phyloP scores from a whole-genome alignment of 2,888 invertebrate species.

The Pachymerium ferrugineum region DNA sequence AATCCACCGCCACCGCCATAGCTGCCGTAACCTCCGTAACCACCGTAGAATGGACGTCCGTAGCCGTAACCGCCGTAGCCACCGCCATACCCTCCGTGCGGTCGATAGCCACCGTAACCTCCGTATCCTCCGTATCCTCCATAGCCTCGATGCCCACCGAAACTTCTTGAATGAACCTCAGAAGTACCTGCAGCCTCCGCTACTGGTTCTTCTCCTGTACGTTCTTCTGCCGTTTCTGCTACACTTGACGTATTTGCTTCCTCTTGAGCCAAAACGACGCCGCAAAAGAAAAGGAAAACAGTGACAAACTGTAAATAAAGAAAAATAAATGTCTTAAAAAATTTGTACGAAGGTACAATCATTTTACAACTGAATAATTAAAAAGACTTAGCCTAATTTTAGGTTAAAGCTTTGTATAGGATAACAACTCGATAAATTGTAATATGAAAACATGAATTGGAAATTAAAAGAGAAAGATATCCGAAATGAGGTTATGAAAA shows the following conservation, averaged over 20 bases:
- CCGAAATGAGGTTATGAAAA: too few species aligned
- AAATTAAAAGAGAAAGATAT: too few species aligned
- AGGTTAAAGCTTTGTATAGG: too few species aligned
- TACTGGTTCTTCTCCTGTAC: background rate
- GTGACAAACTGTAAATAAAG: background rate
- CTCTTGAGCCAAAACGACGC: background rate
- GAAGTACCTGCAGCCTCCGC: background rate
- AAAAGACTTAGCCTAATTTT: too few species aligned
- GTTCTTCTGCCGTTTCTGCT: background rate
- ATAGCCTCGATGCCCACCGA: background rate
- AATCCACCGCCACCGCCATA: conserved; percentile 15
- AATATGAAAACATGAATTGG: too few species aligned
- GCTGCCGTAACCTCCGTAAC: background rate
- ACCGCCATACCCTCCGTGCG: background rate
- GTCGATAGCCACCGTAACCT: background rate
- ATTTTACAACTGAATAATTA: too few species aligned
- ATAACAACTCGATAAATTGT: too few species aligned
- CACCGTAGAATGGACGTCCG: background rate
- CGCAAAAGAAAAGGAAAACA: background rate
- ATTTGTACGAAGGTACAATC: too few species aligned
- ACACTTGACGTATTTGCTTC: background rate
- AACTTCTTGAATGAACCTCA: background rate
- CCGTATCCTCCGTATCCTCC: background rate
- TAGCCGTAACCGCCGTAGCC: background rate
- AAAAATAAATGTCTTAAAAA: background rate